Evolutionary conservation across 2,888 invertebrate species (phyloP), one percentile per base, ranked within the genome.

Genomic region (Andrena bucephala): DNA sequence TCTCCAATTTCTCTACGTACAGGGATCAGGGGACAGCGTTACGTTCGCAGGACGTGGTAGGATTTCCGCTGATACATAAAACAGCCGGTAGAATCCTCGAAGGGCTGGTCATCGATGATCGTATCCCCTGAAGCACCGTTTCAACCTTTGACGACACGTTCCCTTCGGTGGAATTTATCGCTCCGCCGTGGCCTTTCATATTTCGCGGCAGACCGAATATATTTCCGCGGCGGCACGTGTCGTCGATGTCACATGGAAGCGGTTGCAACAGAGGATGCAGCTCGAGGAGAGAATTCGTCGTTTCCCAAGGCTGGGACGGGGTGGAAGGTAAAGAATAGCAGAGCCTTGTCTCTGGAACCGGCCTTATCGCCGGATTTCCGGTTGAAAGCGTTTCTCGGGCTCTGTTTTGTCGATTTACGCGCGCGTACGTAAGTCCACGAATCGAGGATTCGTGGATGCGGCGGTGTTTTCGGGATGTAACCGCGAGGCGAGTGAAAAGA

Each of bases 141-240:
- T 52, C 31, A 24, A 67, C 50, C n/a, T 20, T 36, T 13, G 3
- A 6, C 33, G 29, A 65, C 52, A 65, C 36, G 50, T 76, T 76
- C 16, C 48, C 36, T 4, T n/a, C 69, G 36, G 16, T 24, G 29
- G 63, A 70, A 76, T 57, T 76, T 76, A 76, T 63, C 31, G 54
- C 4, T 33, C 6, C 31, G 57, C 33, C 29, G 42, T 13, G 31
- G 16, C 20, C 62, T 36, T 76, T 63, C 54, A 62, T 42, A 31
- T 63, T 31, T 63, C 31, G 42, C 54, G 31, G 16, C 20, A 4
- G 52, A 24, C 20, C n/a, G 33, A 59, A 63, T 54, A 59, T 66
- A 31, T 77, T 42, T 36, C 33, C 1, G 20, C n/a, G 67, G 29
- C 31, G 76, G 65, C 76, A 70, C 65, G 76, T 77, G 69, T 70